phyloP scores from a whole-genome alignment of 37 sponge, comb jelly and placozoan genomes.

The Haliclona indistincta region DNA sequence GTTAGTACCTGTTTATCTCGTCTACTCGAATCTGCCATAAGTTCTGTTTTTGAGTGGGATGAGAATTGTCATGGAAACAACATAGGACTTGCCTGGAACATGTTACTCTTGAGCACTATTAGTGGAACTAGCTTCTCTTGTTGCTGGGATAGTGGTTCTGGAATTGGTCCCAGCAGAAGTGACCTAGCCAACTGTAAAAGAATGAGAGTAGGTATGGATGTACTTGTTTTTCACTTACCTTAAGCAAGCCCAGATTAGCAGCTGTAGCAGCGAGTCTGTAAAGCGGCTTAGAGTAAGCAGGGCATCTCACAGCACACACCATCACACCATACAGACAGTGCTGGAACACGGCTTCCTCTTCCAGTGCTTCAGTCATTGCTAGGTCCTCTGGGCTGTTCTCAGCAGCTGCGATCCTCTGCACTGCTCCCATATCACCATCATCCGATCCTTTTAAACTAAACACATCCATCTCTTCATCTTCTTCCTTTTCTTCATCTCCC shows the following conservation, averaged over 20 bases:
- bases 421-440: too few species aligned
- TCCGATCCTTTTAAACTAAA: too few species aligned
- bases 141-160: conserved; percentile 10
- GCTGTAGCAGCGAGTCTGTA: conserved; percentile 39
- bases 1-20: conserved; percentile 56
- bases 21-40: conserved; percentile 60
- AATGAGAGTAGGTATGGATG: not conserved
- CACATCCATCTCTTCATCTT: too few species aligned
- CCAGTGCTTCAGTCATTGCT: too few species aligned
- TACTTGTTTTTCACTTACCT: conserved; percentile 13
- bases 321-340: conserved; percentile 55
- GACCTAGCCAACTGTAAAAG: conserved; percentile 35
- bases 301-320: conserved; percentile 54
- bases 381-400: too few species aligned
- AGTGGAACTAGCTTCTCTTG: conserved; percentile 65
- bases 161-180: conserved; percentile 60
- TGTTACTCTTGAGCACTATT: conserved; percentile 52
- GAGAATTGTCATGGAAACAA: not conserved
- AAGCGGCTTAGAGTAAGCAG: conserved; percentile 61
- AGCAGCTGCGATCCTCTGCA: too few species aligned
- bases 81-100: conserved; percentile 44
- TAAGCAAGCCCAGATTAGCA: conserved; percentile 13
- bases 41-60: conserved; percentile 32
- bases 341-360: conserved; percentile 24
- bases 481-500: too few species aligned